A percentile compares a stretch with the other conserved stretches of the same genome.
Conservation (phyloP, 2,888 invertebrate genomes). For the Caenorhabditis plicata region DNA sequence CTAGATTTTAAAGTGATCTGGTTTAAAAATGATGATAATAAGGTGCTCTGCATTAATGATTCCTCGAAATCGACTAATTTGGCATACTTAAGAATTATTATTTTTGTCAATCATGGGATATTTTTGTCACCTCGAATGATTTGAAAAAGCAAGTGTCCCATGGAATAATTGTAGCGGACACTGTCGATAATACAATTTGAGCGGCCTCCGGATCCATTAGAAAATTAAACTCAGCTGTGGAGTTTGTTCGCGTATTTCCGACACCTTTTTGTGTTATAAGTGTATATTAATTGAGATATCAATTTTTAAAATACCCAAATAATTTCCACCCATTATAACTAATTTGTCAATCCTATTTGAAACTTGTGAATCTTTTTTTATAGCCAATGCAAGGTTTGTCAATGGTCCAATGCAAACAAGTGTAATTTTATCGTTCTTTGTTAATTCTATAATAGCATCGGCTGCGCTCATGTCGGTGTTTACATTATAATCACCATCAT, state of each 20-base stretch:
- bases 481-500: too few species aligned
- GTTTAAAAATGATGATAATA: constrained; percentile 27
- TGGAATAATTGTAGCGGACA: constrained; percentile 73
- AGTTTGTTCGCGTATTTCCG: constrained; percentile 65
- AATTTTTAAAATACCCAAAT: constrained; percentile 42
- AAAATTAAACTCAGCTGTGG: constrained; percentile 79
- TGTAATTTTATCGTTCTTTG: constrained; percentile 6
- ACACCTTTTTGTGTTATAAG: constrained; percentile 46
- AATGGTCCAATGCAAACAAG: constrained; percentile 65
- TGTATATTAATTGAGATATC: not conserved
- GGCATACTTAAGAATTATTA: constrained; percentile 27
- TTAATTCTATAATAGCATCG: constrained; percentile 21
- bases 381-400: constrained; percentile 68
- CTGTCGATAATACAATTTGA: constrained; percentile 74
- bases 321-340: constrained; percentile 63
- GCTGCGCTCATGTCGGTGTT: not conserved
- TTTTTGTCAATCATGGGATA: too few species aligned
- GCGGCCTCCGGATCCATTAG: constrained; percentile 79
- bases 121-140: constrained; percentile 33
- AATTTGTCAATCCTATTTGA: constrained; percentile 45
- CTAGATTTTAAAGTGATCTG: constrained; percentile 23
- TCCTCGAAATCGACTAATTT: constrained; percentile 43
- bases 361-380: constrained; percentile 67
- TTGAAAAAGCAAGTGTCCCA: constrained; percentile 72
- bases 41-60: constrained; percentile 36